Conservation (phyloP, 2,113 vertebrate genomes). For the Xenopus laevis region DNA sequence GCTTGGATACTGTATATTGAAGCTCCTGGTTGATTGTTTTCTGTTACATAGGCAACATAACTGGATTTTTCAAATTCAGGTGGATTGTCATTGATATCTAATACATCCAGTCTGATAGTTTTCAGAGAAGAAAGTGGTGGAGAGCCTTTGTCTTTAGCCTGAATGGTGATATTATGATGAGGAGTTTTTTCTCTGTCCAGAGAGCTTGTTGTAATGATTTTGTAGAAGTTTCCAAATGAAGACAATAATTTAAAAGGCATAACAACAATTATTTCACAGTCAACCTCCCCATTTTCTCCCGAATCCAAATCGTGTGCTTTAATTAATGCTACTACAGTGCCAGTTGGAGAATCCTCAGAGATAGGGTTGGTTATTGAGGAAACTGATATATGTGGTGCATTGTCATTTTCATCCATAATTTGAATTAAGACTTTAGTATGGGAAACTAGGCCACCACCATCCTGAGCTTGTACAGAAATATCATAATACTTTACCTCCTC, state of each 20-base stretch:
- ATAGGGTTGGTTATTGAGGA: constrained; percentile 79
- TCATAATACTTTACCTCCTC: too few species aligned
- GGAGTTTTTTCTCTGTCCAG: constrained; percentile 63
- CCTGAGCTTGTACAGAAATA: constrained; percentile 63
- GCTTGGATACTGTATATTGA: too few species aligned
- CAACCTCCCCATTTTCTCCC: constrained; percentile 51
- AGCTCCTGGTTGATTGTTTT: too few species aligned
- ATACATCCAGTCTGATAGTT: constrained; percentile 62
- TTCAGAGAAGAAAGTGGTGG: constrained; percentile 36
- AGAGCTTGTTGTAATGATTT: constrained; percentile 61
- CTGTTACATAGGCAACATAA: too few species aligned
- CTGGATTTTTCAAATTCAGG: too few species aligned
- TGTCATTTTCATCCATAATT: constrained; percentile 58
- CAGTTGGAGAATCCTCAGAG: constrained; percentile 71
- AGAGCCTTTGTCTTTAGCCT: constrained; percentile 49
- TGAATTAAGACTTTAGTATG: constrained; percentile 56
- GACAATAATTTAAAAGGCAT: constrained; percentile 53
- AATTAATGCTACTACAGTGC: constrained; percentile 80
- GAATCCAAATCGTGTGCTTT: constrained; percentile 79
- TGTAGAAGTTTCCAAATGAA: constrained; percentile 69
- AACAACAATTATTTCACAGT: constrained; percentile 47
- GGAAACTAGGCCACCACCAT: constrained; percentile 53
- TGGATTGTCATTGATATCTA: too few species aligned
- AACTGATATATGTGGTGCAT: constrained; percentile 74
- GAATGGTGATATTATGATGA: constrained; percentile 67